Conservation (phyloP, 2,888 invertebrate species). For the Napeogenes sylphis region DNA sequence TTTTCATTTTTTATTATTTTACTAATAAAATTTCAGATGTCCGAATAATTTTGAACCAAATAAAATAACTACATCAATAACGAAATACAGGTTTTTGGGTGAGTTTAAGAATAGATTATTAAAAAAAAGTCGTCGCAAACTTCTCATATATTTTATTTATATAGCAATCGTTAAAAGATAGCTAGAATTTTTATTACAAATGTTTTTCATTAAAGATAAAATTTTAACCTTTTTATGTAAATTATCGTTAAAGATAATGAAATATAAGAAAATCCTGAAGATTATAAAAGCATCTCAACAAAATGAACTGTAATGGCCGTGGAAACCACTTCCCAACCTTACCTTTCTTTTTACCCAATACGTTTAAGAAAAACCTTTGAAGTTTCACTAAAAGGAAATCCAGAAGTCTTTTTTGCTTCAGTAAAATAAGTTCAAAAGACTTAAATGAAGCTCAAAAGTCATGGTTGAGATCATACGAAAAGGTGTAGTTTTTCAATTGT, state of each 20-base stretch:
- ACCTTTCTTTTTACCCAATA: constrained; percentile 55
- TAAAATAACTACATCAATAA: too few species aligned
- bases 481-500: neutral
- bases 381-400: constrained; percentile 35
- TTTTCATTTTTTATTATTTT: too few species aligned
- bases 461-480: constrained; percentile 7
- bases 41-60: too few species aligned
- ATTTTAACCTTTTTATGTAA: constrained; percentile 33
- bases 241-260: constrained; percentile 50
- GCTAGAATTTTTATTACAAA: too few species aligned
- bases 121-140: too few species aligned
- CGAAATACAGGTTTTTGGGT: too few species aligned
- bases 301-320: constrained; percentile 56
- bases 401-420: constrained; percentile 20
- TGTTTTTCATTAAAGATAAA: too few species aligned
- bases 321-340: constrained; percentile 57
- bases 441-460: constrained; percentile 16
- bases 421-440: constrained; percentile 27
- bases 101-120: too few species aligned
- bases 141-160: too few species aligned
- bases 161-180: too few species aligned
- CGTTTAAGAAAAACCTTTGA: constrained; percentile 42
- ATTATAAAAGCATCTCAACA: constrained; percentile 56
- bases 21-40: too few species aligned
- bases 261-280: constrained; percentile 44